Evolutionary conservation across 2,888 invertebrate species (phyloP).

Genomic region (Parochlus steinenii): DNA sequence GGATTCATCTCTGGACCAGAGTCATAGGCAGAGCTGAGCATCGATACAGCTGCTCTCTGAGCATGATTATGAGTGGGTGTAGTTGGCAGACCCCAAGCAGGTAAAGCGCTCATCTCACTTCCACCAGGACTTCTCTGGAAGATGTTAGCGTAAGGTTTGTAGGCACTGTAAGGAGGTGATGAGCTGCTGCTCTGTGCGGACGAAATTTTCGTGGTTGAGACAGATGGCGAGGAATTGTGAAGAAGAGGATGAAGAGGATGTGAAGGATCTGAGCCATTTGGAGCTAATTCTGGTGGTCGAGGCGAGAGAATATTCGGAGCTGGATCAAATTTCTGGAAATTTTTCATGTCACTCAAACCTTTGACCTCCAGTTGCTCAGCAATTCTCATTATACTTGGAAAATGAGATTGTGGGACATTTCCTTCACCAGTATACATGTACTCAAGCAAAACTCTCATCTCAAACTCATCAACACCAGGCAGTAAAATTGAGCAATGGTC

Average conservation of each 20-base stretch:
- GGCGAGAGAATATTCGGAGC: conserved; percentile 2
- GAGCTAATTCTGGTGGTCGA: too few relatives aligned
- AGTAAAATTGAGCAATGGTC: conserved; percentile 48
- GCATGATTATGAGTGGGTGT: too few relatives aligned
- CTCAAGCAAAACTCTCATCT: conserved; percentile 75
- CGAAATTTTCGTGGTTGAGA: conserved; percentile 27
- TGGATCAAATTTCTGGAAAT: conserved; percentile 23
- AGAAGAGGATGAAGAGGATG: conserved; percentile 14
- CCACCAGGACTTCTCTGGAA: too few relatives aligned
- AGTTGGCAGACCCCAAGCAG: too few relatives aligned
- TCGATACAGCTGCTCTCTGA: too few relatives aligned
- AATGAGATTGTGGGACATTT: conserved; percentile 71
- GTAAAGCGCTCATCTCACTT: too few relatives aligned
- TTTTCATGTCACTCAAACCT: conserved; percentile 45
- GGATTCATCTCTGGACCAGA: conserved; percentile 58
- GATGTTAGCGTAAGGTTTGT: too few relatives aligned
- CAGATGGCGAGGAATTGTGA: conserved; percentile 27
- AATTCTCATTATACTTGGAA: conserved; percentile 45
- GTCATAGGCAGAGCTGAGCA: conserved; percentile 55
- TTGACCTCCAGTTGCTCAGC: conserved; percentile 47
- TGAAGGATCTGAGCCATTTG: too few relatives aligned
- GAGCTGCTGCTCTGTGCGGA: conserved; percentile 28
- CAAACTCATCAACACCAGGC: conserved; percentile 58
- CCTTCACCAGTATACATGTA: conserved; percentile 90
- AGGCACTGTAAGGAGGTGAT: conserved; percentile 25